Evolutionary conservation across 2,113 vertebrate species (phyloP).

Genomic region (Illadopsis cleaveri): DNA sequence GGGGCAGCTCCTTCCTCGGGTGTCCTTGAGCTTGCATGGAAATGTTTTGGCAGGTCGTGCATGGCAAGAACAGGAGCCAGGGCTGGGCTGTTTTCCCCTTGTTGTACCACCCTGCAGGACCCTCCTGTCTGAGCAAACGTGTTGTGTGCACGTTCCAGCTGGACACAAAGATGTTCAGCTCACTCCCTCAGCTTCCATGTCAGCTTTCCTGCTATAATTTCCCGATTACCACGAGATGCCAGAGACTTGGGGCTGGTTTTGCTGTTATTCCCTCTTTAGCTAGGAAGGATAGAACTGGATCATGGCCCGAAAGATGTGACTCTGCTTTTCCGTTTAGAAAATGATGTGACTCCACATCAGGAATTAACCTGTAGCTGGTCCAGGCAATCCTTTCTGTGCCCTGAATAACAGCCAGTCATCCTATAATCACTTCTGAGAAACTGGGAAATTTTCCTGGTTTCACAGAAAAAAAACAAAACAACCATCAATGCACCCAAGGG

Average conservation of each 20-base stretch:
- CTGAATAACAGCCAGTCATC: neutral
- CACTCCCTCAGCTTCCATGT: neutral
- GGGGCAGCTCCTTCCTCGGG: neutral
- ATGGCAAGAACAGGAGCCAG: neutral
- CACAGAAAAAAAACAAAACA: neutral
- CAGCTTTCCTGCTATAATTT: neutral
- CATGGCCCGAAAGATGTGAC: neutral
- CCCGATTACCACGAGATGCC: neutral
- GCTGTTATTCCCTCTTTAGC: neutral
- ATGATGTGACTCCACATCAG: rapidly evolving
- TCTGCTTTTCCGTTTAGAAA: neutral
- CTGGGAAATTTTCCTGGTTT: neutral
- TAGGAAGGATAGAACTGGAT: neutral
- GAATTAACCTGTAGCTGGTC: neutral
- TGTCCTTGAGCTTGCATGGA: neutral
- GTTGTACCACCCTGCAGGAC: neutral
- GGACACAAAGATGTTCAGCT: neutral
- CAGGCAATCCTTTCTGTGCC: neutral
- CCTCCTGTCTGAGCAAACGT: neutral
- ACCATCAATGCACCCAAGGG: neutral
- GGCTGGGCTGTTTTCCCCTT: neutral
- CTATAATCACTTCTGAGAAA: neutral
- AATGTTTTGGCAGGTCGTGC: neutral
- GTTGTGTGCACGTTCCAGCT: neutral
- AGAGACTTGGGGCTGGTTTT: neutral